Percentiles rank a stretch among this genome's conserved stretches.
phyloP scores from a whole-genome alignment of 1,140 invertebrate genomes.

The Trichomalopsis sarcophagae region DNA sequence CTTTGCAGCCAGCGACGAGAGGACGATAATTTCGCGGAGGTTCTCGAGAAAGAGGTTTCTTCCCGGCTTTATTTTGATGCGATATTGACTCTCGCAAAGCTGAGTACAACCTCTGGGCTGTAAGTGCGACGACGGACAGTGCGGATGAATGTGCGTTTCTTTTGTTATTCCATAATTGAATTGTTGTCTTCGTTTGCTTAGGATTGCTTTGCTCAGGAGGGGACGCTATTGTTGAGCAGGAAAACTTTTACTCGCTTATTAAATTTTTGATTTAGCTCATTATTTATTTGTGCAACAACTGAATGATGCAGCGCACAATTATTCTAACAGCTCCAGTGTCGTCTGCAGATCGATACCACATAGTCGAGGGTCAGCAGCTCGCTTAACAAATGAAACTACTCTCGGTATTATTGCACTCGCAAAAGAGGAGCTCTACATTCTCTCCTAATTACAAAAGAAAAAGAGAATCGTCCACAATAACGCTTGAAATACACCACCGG shows the following conservation, averaged over 20 bases:
- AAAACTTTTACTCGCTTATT: no score
- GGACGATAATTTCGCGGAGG: conserved; percentile 16
- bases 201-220: background rate
- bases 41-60: background rate
- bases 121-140: background rate
- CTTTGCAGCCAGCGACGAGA: background rate
- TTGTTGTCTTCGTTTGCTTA: background rate
- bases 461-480: background rate
- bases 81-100: conserved; percentile 1
- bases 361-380: background rate
- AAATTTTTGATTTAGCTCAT: background rate
- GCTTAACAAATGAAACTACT: background rate
- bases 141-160: background rate
- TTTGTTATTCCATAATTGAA: background rate
- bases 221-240: no score
- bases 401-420: background rate
- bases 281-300: background rate
- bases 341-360: background rate
- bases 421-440: background rate
- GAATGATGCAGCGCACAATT: background rate
- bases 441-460: background rate
- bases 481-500: background rate
- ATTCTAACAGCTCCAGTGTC: background rate
- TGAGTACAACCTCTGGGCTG: background rate
- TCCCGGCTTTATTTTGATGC: conserved; percentile 13